These are phyloP conservation scores for Trogon surrucura DNA, from an alignment of 2,113 vertebrate genomes.

Conservation along the genomic window DNA sequence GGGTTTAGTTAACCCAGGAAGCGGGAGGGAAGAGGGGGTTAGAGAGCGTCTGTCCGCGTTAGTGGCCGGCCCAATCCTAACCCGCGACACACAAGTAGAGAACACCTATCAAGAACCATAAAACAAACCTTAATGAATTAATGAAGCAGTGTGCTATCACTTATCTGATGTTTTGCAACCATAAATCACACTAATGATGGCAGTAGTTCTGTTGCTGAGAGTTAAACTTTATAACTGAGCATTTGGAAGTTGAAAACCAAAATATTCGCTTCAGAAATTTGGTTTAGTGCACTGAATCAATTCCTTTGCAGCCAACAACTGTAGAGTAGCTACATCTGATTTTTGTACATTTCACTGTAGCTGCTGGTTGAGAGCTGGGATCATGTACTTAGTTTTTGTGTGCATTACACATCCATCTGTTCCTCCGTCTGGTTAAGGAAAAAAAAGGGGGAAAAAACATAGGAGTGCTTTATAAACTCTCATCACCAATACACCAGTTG, in stretches of 20 bases:
- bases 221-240: background rate
- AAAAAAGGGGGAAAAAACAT: background rate
- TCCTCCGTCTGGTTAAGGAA: conserved; percentile 65
- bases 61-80: no score
- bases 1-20: no score
- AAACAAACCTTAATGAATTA: background rate
- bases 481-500: conserved; percentile 55
- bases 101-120: background rate
- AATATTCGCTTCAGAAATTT: background rate
- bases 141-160: background rate
- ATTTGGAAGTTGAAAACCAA: background rate
- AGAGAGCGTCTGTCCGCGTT: no score
- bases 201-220: background rate
- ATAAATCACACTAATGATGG: background rate
- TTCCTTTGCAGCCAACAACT: background rate
- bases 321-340: background rate
- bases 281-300: background rate
- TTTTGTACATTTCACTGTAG: conserved; percentile 7
- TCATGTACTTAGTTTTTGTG: conserved; percentile 48
- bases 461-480: conserved; percentile 34
- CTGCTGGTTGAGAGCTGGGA: conserved; percentile 32
- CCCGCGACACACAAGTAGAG: background rate
- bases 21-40: no score
- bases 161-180: background rate
- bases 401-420: conserved; percentile 68